Conservation (phyloP, 2,888 invertebrate genomes). For the Sicus ferrugineus region DNA sequence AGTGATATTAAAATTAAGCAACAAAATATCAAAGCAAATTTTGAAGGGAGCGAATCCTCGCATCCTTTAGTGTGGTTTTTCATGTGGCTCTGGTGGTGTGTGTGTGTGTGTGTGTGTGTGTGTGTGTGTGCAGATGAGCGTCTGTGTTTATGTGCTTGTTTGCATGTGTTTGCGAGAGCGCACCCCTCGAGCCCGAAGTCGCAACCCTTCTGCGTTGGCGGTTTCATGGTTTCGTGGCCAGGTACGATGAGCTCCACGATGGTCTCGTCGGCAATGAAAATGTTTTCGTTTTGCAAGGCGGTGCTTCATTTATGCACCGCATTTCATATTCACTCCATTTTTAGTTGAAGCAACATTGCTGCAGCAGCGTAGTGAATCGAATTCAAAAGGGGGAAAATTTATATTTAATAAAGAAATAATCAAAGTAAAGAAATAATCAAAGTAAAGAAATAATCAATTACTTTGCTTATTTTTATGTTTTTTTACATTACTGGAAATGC, state of each 20-base stretch:
- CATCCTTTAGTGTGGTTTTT: slow-evolving; percentile 20
- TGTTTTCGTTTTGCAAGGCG: slow-evolving; percentile 51
- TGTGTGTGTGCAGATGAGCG: slow-evolving; percentile 12
- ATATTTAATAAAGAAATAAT: not conserved
- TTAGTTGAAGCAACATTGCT: not conserved
- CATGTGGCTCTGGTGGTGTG: not conserved
- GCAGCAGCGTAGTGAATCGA: not conserved
- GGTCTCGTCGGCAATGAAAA: slow-evolving; percentile 54
- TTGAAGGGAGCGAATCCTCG: slow-evolving; percentile 25
- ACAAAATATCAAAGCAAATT: slow-evolving; percentile 35
- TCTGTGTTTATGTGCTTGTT: slow-evolving; percentile 9
- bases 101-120: slow-evolving; percentile 25
- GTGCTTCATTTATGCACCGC: slow-evolving; percentile 41
- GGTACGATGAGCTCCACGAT: slow-evolving; percentile 37
- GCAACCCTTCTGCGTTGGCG: slow-evolving; percentile 2
- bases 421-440: not conserved
- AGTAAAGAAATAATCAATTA: too few species aligned
- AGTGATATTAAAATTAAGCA: slow-evolving; percentile 28
- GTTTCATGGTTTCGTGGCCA: slow-evolving; percentile 28
- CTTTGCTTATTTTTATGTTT: too few species aligned
- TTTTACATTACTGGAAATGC: too few species aligned
- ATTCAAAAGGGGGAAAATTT: not conserved
- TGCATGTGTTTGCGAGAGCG: slow-evolving; percentile 4
- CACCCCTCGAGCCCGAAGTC: not conserved
- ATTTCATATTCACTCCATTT: slow-evolving; percentile 30